Conservation (phyloP, 2,113 vertebrate genomes). For the Cephalopterus ornatus region DNA sequence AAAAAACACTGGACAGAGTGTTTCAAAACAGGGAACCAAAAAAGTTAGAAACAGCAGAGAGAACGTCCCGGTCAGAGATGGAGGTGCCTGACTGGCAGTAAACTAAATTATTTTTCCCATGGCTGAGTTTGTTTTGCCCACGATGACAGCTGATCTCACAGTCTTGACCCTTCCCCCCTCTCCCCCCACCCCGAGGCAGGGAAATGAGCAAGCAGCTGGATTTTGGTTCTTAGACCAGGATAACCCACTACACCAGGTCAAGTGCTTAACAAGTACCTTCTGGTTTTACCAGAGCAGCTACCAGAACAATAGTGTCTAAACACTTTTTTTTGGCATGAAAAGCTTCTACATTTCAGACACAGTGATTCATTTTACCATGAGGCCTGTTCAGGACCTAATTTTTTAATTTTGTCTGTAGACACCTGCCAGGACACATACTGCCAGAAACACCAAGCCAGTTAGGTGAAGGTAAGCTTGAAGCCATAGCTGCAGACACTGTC, state of each 20-base stretch:
- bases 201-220: rapidly evolving
- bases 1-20: background rate
- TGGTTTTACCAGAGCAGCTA: background rate
- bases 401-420: background rate
- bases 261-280: background rate
- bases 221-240: background rate
- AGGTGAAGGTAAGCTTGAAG: background rate
- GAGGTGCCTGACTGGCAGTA: background rate
- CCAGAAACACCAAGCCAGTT: background rate
- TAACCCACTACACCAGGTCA: background rate
- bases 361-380: background rate
- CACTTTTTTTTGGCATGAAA: background rate
- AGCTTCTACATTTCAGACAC: background rate
- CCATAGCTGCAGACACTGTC: background rate
- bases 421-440: background rate
- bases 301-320: background rate
- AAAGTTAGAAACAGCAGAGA: background rate
- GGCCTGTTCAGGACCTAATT: background rate
- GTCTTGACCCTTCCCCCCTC: background rate
- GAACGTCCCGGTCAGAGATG: background rate
- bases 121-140: background rate
- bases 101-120: background rate
- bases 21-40: background rate
- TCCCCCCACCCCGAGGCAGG: background rate
- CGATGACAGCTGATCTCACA: background rate